phyloP scores from a whole-genome alignment of 2,113 vertebrate genomes.

The Boulengeromyrus knoepffleri region DNA sequence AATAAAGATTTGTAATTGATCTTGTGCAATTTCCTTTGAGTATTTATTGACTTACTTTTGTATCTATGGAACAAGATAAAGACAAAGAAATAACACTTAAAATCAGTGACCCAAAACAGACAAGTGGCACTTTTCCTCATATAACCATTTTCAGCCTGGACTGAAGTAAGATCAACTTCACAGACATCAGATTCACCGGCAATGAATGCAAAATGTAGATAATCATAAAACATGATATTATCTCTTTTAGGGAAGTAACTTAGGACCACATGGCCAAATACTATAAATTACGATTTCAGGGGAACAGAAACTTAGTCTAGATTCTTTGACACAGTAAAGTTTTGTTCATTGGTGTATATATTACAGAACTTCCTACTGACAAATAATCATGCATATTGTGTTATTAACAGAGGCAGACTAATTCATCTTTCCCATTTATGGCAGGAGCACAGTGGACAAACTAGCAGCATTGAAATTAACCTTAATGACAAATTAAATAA shows the following conservation, averaged over 20 bases:
- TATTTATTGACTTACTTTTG: background rate
- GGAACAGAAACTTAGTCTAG: conserved; percentile 8
- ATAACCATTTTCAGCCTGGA: background rate
- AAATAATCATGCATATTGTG: conserved; percentile 21
- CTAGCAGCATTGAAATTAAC: conserved; percentile 50
- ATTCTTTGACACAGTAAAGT: conserved; percentile 2
- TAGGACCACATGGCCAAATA: background rate
- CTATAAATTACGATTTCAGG: background rate
- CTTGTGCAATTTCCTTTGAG: conserved; percentile 33
- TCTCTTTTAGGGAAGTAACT: background rate
- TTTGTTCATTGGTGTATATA: conserved; percentile 19
- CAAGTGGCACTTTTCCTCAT: background rate
- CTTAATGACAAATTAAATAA: conserved; percentile 36
- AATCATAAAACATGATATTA: background rate
- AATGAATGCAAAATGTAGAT: background rate
- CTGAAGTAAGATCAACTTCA: background rate
- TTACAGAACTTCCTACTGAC: conserved; percentile 3
- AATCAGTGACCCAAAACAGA: background rate
- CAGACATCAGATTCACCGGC: background rate
- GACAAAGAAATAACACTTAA: background rate
- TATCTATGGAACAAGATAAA: conserved; percentile 10
- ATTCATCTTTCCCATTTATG: conserved; percentile 24
- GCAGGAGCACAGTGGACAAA: conserved; percentile 36
- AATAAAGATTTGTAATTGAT: conserved; percentile 1
- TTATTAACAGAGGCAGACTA: conserved; percentile 22